Conservation (phyloP, 2,888 invertebrate species). For the Mesorhabditis spiculigera region DNA sequence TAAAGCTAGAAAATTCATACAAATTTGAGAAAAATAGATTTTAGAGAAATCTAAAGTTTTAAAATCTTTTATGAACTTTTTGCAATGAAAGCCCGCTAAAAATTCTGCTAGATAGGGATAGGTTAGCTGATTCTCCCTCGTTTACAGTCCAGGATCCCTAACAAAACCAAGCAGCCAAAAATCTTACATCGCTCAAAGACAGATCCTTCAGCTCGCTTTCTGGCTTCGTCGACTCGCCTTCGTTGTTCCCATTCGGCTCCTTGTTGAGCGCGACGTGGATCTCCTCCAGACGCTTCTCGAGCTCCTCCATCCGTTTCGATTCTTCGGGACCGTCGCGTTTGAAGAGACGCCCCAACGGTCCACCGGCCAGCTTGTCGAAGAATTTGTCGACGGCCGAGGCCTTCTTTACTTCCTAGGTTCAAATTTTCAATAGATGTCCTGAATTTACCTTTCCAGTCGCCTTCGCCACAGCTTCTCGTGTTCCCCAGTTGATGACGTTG, state of each 20-base stretch:
- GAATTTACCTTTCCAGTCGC: slow-evolving; percentile 47
- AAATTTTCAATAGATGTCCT: neutral
- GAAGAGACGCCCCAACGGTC: slow-evolving; percentile 17
- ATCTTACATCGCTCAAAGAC: slow-evolving; percentile 6
- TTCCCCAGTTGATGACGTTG: slow-evolving; percentile 91
- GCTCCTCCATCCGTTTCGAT: slow-evolving; percentile 17
- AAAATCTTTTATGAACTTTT: too few species aligned
- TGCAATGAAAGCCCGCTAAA: too few species aligned
- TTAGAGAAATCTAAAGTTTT: too few species aligned
- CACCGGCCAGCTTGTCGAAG: slow-evolving; percentile 18
- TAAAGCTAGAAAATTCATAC: too few species aligned
- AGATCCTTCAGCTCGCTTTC: neutral
- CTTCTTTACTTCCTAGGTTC: slow-evolving; percentile 5
- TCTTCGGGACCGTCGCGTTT: slow-evolving; percentile 17
- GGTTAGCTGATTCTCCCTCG: too few species aligned
- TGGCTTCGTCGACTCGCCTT: neutral
- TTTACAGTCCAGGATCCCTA: too few species aligned
- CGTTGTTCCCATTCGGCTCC: slow-evolving; percentile 8
- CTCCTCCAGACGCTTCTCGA: slow-evolving; percentile 26
- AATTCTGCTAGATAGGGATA: too few species aligned
- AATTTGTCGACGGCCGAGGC: neutral
- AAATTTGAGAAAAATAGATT: too few species aligned
- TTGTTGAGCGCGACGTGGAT: slow-evolving; percentile 24
- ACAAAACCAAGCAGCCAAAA: too few species aligned
- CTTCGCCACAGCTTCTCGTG: slow-evolving; percentile 71